Evolutionary conservation across 2,113 vertebrate genomes (phyloP).

Genomic region (Clarias gariepinus): DNA sequence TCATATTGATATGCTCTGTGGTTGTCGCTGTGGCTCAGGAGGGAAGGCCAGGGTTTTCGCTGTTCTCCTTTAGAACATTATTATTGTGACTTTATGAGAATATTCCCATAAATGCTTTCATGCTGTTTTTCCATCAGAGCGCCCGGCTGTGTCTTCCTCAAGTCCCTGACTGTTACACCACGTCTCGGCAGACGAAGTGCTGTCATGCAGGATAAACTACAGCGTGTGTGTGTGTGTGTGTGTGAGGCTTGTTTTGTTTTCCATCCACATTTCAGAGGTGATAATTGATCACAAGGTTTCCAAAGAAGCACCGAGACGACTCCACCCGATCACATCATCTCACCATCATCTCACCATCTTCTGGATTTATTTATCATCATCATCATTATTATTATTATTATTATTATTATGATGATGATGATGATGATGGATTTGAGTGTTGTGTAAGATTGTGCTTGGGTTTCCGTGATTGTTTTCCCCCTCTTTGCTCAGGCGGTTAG

Average conservation of each 20-base stretch:
- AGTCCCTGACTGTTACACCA: conserved; percentile 4
- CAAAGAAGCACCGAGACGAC: conserved; percentile 25
- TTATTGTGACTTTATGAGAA: neutral
- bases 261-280: neutral
- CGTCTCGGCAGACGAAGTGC: neutral
- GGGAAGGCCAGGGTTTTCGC: too few species aligned
- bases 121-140: neutral
- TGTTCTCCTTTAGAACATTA: neutral
- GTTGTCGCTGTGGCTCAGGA: neutral
- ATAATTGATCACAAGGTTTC: conserved; percentile 32
- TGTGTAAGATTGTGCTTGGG: conserved; percentile 30
- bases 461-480: conserved; percentile 4
- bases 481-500: conserved; percentile 8
- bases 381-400: neutral
- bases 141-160: neutral
- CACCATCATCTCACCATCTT: neutral
- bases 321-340: conserved; percentile 9
- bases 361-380: neutral
- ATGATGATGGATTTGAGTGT: neutral
- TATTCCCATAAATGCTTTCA: neutral
- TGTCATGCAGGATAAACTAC: conserved; percentile 38
- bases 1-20: neutral
- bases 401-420: neutral
- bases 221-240: neutral
- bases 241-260: neutral